Conservation (phyloP, 2,797 vertebrate species). For the Falco columbarius region DNA sequence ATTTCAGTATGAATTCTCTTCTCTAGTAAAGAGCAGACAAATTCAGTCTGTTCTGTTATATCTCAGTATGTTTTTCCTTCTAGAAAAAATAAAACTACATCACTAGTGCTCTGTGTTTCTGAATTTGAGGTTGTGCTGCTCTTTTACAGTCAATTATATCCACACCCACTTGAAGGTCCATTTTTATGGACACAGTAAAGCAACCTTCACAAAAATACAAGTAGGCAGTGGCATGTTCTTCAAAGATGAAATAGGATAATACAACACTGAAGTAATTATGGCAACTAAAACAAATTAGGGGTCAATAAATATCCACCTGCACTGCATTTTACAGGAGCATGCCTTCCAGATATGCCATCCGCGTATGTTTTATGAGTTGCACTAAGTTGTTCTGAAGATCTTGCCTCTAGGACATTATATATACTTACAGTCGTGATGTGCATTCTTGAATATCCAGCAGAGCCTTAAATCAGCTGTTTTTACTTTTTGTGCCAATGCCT, state of each 20-base stretch:
- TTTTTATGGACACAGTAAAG: not conserved
- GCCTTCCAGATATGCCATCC: not conserved
- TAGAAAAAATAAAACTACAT: not conserved
- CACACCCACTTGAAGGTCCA: not conserved
- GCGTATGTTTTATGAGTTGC: not conserved
- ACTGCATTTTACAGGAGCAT: not conserved
- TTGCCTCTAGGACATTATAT: not conserved
- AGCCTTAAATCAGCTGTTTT: not conserved
- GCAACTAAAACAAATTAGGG: not conserved
- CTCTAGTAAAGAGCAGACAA: not conserved
- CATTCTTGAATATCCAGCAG: not conserved
- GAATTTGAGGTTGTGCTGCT: not conserved
- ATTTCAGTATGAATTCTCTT: not conserved
- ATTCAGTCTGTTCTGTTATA: not conserved
- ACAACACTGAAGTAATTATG: not conserved
- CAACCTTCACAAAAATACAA: not conserved
- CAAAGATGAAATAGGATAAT: not conserved
- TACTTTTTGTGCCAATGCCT: not conserved
- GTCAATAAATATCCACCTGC: constrained; percentile 19
- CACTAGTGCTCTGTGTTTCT: not conserved
- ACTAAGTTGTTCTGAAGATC: not conserved
- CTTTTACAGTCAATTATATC: not conserved
- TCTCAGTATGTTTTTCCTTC: not conserved
- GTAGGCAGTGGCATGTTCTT: not conserved
- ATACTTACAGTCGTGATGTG: not conserved